Percentiles rank a stretch among this genome's conserved stretches.
These are phyloP conservation scores for Athrips mouffetella DNA, from an alignment of 2,888 invertebrate species.

Conservation along the genomic window DNA sequence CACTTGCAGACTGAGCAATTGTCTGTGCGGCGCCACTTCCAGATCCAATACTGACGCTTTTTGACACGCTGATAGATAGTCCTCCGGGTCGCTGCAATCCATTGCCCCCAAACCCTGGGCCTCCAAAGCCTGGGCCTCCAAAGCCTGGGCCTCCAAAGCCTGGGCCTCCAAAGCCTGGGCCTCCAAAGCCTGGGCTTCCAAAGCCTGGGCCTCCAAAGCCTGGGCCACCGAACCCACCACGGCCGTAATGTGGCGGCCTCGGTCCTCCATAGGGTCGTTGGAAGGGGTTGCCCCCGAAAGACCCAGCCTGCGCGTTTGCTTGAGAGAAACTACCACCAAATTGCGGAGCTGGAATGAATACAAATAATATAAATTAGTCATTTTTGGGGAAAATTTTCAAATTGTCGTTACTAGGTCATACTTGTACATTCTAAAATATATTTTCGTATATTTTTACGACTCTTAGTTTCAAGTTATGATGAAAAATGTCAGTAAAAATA, in stretches of 20 bases:
- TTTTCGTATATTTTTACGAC: no score
- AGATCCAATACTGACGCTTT: slow-evolving; percentile 40
- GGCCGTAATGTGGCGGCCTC: slow-evolving; percentile 2
- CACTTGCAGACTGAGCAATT: no score
- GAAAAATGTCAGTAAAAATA: no score
- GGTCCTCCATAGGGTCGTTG: slow-evolving; percentile 20
- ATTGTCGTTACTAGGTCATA: no score
- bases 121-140: slow-evolving; percentile 3
- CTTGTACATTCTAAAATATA: no score
- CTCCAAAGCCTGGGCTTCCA: no score
- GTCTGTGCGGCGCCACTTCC: slow-evolving; percentile 32
- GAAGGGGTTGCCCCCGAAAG: slow-evolving; percentile 14
- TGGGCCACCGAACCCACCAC: slow-evolving; percentile 17
- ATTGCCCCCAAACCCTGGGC: slow-evolving; percentile 6
- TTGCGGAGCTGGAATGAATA: slow-evolving; percentile 32
- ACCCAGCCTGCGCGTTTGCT: slow-evolving; percentile 34
- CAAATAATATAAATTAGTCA: slow-evolving; percentile 3
- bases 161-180: no score
- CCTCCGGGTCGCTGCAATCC: slow-evolving; percentile 19
- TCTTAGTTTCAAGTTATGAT: no score
- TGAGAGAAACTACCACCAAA: slow-evolving; percentile 34
- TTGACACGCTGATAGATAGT: slow-evolving; percentile 39
- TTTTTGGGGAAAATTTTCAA: no score
- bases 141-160: no score
- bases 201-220: slow-evolving; percentile 22